Conservation (phyloP, 2,888 invertebrate species). For the Diaprepes abbreviatus region DNA sequence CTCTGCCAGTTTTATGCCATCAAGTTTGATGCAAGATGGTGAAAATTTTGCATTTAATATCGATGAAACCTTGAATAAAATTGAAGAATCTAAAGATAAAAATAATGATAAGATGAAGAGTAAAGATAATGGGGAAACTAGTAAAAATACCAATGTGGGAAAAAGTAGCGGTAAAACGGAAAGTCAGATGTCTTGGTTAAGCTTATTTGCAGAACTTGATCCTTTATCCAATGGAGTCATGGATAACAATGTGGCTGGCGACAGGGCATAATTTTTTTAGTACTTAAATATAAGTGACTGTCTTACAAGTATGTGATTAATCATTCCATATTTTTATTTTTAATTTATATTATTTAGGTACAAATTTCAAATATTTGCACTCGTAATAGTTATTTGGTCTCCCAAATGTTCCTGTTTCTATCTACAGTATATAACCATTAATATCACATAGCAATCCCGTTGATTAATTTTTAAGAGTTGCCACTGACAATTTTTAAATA, state of each 20-base stretch:
- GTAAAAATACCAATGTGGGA: background rate
- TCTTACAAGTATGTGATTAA: background rate
- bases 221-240: constrained; percentile 88
- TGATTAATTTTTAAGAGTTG: too few species aligned
- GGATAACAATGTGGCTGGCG: constrained; percentile 55
- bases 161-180: constrained; percentile 52
- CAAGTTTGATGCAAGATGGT: constrained; percentile 61
- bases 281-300: background rate
- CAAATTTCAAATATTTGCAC: too few species aligned
- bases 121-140: background rate
- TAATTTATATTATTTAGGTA: too few species aligned
- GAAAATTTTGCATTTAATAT: constrained; percentile 52
- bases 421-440: too few species aligned
- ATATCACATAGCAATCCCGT: too few species aligned
- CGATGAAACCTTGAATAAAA: constrained; percentile 54
- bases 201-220: constrained; percentile 93
- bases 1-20: constrained; percentile 64
- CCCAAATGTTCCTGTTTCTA: too few species aligned
- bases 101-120: background rate
- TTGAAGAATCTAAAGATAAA: constrained; percentile 52
- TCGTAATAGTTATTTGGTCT: too few species aligned
- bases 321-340: constrained; percentile 5
- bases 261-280: constrained; percentile 54
- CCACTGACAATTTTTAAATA: too few species aligned
- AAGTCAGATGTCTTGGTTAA: constrained; percentile 79